phyloP scores from a whole-genome alignment of 2,888 invertebrate genomes.

The Hemithea aestivaria region DNA sequence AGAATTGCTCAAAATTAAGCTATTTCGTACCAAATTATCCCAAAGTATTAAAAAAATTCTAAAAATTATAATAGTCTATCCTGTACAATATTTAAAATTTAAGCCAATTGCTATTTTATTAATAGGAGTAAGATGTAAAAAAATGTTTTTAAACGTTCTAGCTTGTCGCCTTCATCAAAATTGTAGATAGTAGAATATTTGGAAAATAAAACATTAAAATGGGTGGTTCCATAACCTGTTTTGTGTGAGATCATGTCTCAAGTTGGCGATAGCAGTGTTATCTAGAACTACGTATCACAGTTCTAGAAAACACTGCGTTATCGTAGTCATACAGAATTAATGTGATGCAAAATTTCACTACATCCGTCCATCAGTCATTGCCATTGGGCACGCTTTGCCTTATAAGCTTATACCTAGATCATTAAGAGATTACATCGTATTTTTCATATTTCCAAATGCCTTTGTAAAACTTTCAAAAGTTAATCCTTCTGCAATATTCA shows the following conservation, averaged over 20 bases:
- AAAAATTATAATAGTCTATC: too few relatives aligned
- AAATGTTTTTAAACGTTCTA: conserved; percentile 5
- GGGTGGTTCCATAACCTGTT: too few relatives aligned
- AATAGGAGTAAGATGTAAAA: conserved; percentile 2
- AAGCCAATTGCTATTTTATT: conserved; percentile 7
- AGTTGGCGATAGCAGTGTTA: too few relatives aligned
- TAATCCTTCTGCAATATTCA: too few relatives aligned
- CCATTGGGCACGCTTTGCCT: conserved; percentile 32
- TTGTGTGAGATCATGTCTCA: too few relatives aligned
- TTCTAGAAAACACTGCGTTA: too few relatives aligned
- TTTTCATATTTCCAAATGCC: conserved; percentile 1
- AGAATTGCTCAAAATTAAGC: conserved; percentile 3
- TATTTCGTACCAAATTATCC: too few relatives aligned
- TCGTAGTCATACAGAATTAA: too few relatives aligned
- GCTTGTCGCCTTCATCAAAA: conserved; percentile 11
- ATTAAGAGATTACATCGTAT: conserved; percentile 5
- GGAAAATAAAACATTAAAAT: not conserved
- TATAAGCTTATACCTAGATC: conserved; percentile 10
- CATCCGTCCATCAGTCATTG: conserved; percentile 38
- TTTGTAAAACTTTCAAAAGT: not conserved
- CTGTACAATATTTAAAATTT: not conserved
- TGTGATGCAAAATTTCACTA: conserved; percentile 20
- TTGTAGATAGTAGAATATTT: not conserved
- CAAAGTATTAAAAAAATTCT: too few relatives aligned
- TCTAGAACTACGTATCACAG: too few relatives aligned